Base-by-base conservation (phyloP, 2,888 invertebrate species). In the Epirrhoe alternata region DNA sequence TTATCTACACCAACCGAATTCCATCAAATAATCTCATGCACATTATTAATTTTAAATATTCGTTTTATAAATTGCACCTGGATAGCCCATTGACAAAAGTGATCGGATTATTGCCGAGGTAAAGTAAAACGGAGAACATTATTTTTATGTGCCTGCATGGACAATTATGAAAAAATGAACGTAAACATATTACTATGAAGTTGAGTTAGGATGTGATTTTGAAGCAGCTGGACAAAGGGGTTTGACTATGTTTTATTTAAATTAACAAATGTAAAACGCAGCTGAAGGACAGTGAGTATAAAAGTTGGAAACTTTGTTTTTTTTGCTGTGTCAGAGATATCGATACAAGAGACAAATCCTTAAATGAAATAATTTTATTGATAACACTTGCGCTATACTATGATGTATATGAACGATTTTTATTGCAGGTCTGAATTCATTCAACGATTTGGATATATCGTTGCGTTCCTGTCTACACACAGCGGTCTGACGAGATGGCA, bases 21-120 rank as follows among this genome's bases (percentile, higher is more conserved):
- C 24, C 24, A n/a, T n/a, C n/a, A 3, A 24, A 47, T 54, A 6
- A n/a, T 31, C 52, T 35, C 31, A 51, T 55, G 38, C 33, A 35
- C 45, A 61, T 57, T 12, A 72, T 69, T 74, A 71, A 71, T 70
- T 66, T 53, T 81, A 77, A 75, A 79, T 83, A 80, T 81, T 78
- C 80, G 78, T 88, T 92, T 89, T 87, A 83, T 83, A 82, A 83
- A 85, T 89, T 88, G 86, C 86, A 84, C 89, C 90, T 89, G 94
- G 94, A 94, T 94, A 95, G 95, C 94, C 97, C 97, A 93, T 97
- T 98, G 95, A 97, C 97, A 93, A 97, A 96, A 95, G 96, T 97
- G 96, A 97, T 97, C 95, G 97, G 97, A 95, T 95, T 97, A 89
- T 94, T 97, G 94, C 96, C 97, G 96, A 98, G 98, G 98, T 98